phyloP scores from a whole-genome alignment of 2,113 vertebrate genomes.

The Gavialis gangeticus region DNA sequence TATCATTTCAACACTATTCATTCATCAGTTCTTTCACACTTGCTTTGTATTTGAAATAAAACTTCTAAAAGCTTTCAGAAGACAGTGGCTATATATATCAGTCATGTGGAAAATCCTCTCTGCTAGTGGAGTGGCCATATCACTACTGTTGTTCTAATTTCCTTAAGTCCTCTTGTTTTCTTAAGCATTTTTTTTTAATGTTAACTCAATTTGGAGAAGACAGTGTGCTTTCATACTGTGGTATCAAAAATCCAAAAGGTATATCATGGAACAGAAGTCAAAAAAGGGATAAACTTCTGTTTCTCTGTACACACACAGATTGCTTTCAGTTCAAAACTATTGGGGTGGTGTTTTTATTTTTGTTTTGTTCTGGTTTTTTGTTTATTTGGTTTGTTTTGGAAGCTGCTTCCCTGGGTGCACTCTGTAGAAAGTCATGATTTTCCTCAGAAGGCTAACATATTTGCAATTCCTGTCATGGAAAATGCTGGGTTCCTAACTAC shows the following conservation, averaged over 20 bases:
- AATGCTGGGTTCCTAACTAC: neutral
- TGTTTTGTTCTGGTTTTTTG: neutral
- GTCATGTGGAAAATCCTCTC: neutral
- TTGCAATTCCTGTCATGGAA: neutral
- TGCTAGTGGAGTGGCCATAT: neutral
- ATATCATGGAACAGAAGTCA: neutral
- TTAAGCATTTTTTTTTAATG: neutral
- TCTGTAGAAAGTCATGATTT: neutral
- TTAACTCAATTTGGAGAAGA: neutral
- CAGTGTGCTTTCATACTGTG: neutral
- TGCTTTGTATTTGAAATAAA: neutral
- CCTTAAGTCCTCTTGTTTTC: neutral
- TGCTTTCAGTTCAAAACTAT: neutral
- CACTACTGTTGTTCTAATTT: neutral
- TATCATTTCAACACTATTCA: rapidly evolving
- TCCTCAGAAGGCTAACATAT: neutral
- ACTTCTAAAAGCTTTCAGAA: neutral
- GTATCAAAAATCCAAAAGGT: neutral
- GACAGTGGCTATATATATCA: neutral
- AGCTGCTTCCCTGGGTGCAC: neutral
- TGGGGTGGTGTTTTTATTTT: too few species aligned
- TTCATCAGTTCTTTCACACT: neutral
- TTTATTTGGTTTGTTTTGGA: too few species aligned
- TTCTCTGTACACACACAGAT: neutral
- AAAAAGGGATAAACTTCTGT: neutral